Evolutionary conservation across 1,140 invertebrate species (phyloP).

Genomic region (Oryctes rhinoceros): DNA sequence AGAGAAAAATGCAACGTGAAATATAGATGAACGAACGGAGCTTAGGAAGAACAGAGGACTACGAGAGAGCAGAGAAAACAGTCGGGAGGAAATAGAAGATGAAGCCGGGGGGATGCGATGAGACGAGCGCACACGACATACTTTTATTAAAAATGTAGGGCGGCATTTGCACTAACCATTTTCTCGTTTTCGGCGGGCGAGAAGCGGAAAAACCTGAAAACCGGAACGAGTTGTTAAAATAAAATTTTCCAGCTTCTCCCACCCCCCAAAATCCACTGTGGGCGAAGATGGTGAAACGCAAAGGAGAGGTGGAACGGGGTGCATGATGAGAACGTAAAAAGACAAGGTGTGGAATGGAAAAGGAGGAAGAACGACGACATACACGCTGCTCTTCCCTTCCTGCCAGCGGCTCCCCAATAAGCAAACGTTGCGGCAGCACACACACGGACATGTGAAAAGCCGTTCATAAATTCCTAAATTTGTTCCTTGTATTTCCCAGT

Average conservation of each 20-base stretch:
- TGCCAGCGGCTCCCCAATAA: not conserved
- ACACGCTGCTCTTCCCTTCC: not conserved
- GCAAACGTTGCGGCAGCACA: not conserved
- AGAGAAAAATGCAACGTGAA: conserved; percentile 38
- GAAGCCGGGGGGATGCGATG: not conserved
- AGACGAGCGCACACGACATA: conserved; percentile 8
- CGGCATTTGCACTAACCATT: conserved; percentile 38
- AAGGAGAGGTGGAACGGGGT: not conserved
- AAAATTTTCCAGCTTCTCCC: not conserved
- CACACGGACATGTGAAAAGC: conserved; percentile 25
- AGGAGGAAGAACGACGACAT: not conserved
- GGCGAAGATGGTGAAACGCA: not conserved
- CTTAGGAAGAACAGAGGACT: not conserved
- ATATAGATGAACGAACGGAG: conserved; percentile 28
- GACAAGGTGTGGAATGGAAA: not conserved
- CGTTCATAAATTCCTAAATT: conserved; percentile 40
- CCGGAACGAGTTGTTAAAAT: conserved; percentile 5
- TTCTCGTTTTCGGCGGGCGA: conserved; percentile 2
- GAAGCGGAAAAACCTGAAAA: not conserved
- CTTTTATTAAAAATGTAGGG: conserved; percentile 38
- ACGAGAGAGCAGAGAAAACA: not conserved
- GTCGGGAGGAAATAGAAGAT: not conserved
- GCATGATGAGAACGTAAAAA: not conserved
- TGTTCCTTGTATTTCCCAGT: conserved; percentile 35
- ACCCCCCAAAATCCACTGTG: not conserved